These are phyloP conservation scores for Campoplex capitator DNA, from an alignment of 2,888 invertebrate genomes.

Conservation along the genomic window DNA sequence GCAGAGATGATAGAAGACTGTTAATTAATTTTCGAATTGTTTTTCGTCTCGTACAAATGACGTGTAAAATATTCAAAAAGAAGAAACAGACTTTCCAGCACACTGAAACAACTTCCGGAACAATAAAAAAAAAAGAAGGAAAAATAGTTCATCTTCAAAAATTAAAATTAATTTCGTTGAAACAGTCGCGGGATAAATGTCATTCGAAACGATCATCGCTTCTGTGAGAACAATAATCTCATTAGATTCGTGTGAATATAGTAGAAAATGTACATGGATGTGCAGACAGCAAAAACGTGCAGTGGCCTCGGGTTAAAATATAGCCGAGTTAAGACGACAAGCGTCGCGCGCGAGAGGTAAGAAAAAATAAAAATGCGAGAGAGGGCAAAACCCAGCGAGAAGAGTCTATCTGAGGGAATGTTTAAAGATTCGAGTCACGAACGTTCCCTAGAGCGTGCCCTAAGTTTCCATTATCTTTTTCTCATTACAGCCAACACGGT, in stretches of 20 bases:
- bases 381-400: constrained; percentile 31
- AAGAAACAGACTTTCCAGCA: not conserved
- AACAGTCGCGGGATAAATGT: not conserved
- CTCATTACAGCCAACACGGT: constrained; percentile 50
- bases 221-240: constrained; percentile 31
- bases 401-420: constrained; percentile 54
- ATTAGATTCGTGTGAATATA: constrained; percentile 37
- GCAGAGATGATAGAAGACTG: not conserved
- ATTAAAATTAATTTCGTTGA: not conserved
- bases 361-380: constrained; percentile 3
- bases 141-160: not conserved
- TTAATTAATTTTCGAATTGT: constrained; percentile 12
- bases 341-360: constrained; percentile 36
- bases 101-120: too few species aligned
- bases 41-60: not conserved
- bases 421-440: constrained; percentile 71
- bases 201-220: not conserved
- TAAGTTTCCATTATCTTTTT: constrained; percentile 53
- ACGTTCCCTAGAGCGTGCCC: constrained; percentile 62
- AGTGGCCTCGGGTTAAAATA: constrained; percentile 45
- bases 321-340: constrained; percentile 44
- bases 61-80: not conserved
- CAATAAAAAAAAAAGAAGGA: not conserved
- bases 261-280: constrained; percentile 48
- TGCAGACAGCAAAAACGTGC: constrained; percentile 50